Conservation (phyloP, 2,888 invertebrate species). For the Parascotia fuliginaria region DNA sequence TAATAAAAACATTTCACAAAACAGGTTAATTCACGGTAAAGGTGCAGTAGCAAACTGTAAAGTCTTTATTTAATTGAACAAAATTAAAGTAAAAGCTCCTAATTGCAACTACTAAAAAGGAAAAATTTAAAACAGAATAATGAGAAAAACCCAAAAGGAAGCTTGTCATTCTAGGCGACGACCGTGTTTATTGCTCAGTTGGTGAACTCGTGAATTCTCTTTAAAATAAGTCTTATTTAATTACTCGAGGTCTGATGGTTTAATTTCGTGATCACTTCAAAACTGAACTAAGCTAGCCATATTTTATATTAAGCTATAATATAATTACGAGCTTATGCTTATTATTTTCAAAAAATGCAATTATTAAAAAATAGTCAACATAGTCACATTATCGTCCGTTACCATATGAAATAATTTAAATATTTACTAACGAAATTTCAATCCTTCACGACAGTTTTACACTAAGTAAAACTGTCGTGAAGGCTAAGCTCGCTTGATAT, state of each 20-base stretch:
- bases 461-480: no score
- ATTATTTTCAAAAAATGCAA: neutral
- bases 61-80: no score
- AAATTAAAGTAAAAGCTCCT: neutral
- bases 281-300: slow-evolving; percentile 14
- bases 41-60: no score
- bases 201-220: slow-evolving; percentile 51
- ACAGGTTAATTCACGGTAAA: no score
- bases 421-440: no score
- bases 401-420: no score
- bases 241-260: slow-evolving; percentile 49
- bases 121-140: slow-evolving; percentile 11
- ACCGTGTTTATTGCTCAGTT: slow-evolving; percentile 48
- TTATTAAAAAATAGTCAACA: neutral
- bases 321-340: slow-evolving; percentile 1
- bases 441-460: no score
- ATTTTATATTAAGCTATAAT: slow-evolving; percentile 6
- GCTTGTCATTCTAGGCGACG: slow-evolving; percentile 47
- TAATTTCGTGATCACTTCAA: slow-evolving; percentile 39
- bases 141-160: slow-evolving; percentile 37
- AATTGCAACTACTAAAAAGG: slow-evolving; percentile 5
- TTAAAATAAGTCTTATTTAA: slow-evolving; percentile 56
- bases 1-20: no score
- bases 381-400: no score
- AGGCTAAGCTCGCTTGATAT: no score